Base-by-base conservation (phyloP, 2,113 vertebrate species). In the Chaetodon auriga region DNA sequence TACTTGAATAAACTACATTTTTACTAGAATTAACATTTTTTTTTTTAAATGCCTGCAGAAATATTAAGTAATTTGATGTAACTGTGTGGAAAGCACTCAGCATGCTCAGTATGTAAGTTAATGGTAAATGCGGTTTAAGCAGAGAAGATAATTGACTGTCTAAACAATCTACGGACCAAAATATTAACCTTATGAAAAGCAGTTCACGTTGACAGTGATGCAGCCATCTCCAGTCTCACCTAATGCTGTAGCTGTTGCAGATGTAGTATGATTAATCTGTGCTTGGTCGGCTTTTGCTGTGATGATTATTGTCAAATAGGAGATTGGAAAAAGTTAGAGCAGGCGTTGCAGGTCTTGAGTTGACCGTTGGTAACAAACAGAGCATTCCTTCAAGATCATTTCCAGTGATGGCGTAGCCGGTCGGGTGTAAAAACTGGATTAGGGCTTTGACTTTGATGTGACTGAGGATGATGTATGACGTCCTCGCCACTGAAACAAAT, bases 381-480 rank as follows among this genome's bases (percentile, higher is more conserved):
- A 11, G 9, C 0, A 48, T 48, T 73, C 14, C 21, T 63, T 16
- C 41, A 15, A 64, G 49, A 63, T 69, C 15, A 10, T 61, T 51
- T 73, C 38, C 15, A 54, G 4, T 18, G 5, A 2, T 3, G 23
- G 21, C 36, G 16, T 1, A 45, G 10, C 64, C 14, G 4, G 16
- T 36, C 49, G 41, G 54, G 53, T 23, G 66, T 30, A 60, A 30
- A 18, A 69, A 60, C 53, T 66, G n/a, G 57, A 36, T 54, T 19
- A 48, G 9, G 49, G 18, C 72, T 63, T 21, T 46, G 60, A 3
- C 14, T 49, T 53, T 46, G 72, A 66, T 61, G 69, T 21, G 53
- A 54, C 66, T 38, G 15, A 41, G 46, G 46, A 78, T 82, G 86
- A 86, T 83, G 70, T 23, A 75, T 51, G 78, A 71, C 21, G 41